These are phyloP conservation scores for Drosophila monieri DNA, from an alignment of 2,888 invertebrate species.

Conservation along the genomic window DNA sequence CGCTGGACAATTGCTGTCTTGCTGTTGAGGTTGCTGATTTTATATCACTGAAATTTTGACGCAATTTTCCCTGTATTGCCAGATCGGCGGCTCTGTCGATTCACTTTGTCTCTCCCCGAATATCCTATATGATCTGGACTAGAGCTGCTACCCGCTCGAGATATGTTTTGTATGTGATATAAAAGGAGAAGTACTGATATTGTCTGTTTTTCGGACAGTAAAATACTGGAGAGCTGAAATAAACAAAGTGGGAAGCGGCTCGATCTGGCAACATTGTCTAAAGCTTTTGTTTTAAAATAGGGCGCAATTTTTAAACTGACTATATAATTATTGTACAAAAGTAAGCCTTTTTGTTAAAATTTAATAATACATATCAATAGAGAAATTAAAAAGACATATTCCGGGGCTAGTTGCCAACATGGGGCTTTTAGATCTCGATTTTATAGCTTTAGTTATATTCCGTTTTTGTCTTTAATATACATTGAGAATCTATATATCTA, in stretches of 20 bases:
- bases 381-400: no score
- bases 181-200: background rate
- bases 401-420: no score
- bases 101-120: background rate
- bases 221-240: background rate
- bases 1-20: slow-evolving; percentile 16
- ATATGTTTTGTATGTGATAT: background rate
- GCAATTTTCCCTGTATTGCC: slow-evolving; percentile 19
- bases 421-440: no score
- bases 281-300: background rate
- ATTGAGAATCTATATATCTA: no score
- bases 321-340: background rate
- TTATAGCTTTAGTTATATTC: no score
- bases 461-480: no score
- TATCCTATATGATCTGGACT: slow-evolving; percentile 9
- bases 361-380: no score
- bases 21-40: slow-evolving; percentile 1
- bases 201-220: background rate
- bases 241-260: background rate
- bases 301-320: background rate
- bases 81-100: slow-evolving; percentile 12
- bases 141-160: background rate
- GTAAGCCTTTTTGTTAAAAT: no score
- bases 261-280: background rate
- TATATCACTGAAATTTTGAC: slow-evolving; percentile 26